Conservation (phyloP, 1,140 invertebrate genomes). For the Tribolium madens region DNA sequence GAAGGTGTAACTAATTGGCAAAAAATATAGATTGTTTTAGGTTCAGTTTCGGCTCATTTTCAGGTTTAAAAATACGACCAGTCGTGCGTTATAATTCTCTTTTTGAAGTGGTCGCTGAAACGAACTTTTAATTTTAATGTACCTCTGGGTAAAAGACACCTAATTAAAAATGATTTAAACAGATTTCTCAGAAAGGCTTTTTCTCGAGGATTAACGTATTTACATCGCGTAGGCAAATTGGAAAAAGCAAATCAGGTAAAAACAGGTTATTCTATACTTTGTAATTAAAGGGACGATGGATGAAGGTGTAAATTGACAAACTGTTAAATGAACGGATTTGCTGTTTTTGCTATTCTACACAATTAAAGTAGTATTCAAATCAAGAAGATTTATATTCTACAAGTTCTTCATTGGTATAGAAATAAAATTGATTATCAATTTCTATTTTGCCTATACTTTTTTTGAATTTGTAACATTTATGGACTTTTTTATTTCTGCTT, state of each 20-base stretch:
- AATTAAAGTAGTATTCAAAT: neutral
- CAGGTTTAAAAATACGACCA: neutral
- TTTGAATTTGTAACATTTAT: too few relatives aligned
- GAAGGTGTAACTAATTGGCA: slow-evolving; percentile 38
- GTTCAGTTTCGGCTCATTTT: neutral
- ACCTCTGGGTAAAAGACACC: neutral
- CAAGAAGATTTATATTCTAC: too few relatives aligned
- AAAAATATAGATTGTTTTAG: slow-evolving; percentile 14
- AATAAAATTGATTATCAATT: too few relatives aligned
- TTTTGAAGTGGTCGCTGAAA: neutral
- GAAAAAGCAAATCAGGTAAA: neutral
- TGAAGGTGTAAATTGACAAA: neutral
- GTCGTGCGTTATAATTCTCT: neutral
- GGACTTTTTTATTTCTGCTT: too few relatives aligned
- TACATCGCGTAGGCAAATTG: neutral
- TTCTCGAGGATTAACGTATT: neutral
- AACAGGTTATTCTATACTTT: neutral
- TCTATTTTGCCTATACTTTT: too few relatives aligned
- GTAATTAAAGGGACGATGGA: neutral
- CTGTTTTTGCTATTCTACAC: neutral
- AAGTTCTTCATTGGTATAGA: too few relatives aligned
- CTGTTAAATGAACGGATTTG: neutral
- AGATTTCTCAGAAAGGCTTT: neutral
- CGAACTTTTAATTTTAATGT: neutral
- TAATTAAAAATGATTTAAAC: neutral